Percentiles rank a stretch among this genome's conserved stretches.
phyloP scores from a whole-genome alignment of 2,113 vertebrate genomes.

The Mystacornis crossleyi region DNA sequence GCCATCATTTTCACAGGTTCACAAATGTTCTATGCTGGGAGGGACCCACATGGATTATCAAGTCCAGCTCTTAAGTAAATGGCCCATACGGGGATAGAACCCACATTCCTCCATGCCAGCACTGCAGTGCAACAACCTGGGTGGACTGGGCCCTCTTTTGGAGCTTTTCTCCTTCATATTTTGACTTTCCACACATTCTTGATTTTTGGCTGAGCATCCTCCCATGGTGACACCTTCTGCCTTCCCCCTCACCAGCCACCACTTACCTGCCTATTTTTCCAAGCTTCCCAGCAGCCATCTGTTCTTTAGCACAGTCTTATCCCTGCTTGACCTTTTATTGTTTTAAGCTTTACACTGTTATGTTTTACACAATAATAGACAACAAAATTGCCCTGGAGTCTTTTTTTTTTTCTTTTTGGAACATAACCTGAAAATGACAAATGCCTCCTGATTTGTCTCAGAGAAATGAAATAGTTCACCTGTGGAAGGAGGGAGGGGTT shows the following conservation, averaged over 20 bases:
- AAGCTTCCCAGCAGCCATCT: not conserved
- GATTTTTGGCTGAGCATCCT: not conserved
- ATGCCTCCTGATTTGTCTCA: conserved; percentile 29
- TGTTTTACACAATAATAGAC: conserved; percentile 32
- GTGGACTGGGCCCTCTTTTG: not conserved
- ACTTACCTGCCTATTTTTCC: not conserved
- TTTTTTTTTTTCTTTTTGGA: not conserved
- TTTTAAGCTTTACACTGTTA: conserved; percentile 18
- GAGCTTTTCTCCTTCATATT: not conserved
- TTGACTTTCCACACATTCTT: not conserved
- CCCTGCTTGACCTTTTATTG: conserved; percentile 35
- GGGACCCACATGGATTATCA: not conserved
- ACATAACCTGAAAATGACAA: conserved; percentile 47
- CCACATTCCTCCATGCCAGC: not conserved
- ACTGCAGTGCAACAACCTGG: accelerated
- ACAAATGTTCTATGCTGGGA: not conserved
- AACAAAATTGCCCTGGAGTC: conserved; percentile 26
- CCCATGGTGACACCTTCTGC: not conserved
- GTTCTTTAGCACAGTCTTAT: not conserved
- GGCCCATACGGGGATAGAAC: not conserved
- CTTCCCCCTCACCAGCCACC: not conserved
- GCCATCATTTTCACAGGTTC: not conserved
- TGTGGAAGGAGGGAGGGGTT: not conserved
- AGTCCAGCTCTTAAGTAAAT: not conserved
- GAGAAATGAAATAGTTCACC: conserved; percentile 25